Conservation (phyloP, 2,113 vertebrate genomes). For the Gadus chalcogrammus region DNA sequence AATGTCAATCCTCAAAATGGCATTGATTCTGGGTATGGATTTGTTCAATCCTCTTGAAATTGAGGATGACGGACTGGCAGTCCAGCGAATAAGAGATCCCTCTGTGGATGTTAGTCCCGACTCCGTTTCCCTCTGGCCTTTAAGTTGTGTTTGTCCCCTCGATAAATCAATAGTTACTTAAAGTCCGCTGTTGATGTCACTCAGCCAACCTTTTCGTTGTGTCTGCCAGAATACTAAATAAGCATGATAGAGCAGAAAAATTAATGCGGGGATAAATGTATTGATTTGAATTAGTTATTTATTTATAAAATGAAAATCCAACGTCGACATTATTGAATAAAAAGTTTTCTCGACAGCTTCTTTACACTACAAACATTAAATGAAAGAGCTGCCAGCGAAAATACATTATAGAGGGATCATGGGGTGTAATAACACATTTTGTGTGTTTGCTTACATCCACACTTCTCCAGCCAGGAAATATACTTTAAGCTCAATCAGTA, state of each 20-base stretch:
- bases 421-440: background rate
- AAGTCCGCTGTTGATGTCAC: conserved; percentile 42
- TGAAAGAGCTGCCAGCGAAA: conserved; percentile 24
- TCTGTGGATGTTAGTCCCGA: conserved; percentile 50
- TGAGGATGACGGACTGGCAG: conserved; percentile 55
- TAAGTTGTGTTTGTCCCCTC: conserved; percentile 50
- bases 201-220: conserved; percentile 52
- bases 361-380: conserved; percentile 42
- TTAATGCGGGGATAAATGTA: conserved; percentile 55
- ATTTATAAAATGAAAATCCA: conserved; percentile 5
- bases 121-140: conserved; percentile 51
- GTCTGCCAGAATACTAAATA: conserved; percentile 31
- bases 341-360: conserved; percentile 30
- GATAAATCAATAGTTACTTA: conserved; percentile 64
- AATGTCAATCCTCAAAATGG: too few species aligned
- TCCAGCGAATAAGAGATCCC: conserved; percentile 50
- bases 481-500: too few species aligned
- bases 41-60: conserved; percentile 29
- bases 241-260: conserved; percentile 37
- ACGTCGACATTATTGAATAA: conserved; percentile 36
- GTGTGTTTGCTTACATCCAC: conserved; percentile 3
- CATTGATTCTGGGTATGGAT: conserved; percentile 48
- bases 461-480: too few species aligned
- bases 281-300: conserved; percentile 47
- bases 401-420: conserved; percentile 52